Evolutionary conservation across 2,888 invertebrate species (phyloP).

Genomic region (Ferrisia virgata): DNA sequence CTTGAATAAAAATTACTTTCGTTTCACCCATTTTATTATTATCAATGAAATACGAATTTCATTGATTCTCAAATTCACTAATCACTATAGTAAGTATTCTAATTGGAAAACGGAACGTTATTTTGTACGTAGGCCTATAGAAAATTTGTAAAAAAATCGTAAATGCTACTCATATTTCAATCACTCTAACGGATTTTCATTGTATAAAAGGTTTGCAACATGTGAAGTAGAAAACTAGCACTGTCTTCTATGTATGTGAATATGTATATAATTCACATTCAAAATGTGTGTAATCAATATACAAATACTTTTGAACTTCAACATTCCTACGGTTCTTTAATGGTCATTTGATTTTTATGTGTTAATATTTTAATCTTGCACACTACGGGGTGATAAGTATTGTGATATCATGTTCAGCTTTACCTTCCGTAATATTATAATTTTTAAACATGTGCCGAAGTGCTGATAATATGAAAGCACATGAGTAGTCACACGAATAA

Average conservation of each 20-base stretch:
- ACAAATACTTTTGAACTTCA: neutral
- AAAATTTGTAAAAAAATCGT: neutral
- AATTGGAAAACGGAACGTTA: neutral
- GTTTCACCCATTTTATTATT: neutral
- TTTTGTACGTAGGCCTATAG: neutral
- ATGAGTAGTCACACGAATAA: neutral
- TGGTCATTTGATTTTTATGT: neutral
- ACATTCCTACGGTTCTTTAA: neutral
- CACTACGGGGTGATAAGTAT: neutral
- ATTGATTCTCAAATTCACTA: neutral
- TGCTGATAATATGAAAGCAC: neutral
- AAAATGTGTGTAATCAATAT: constrained; percentile 2
- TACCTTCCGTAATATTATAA: constrained; percentile 16
- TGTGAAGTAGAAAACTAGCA: neutral
- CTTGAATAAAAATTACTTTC: neutral
- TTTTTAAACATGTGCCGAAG: neutral
- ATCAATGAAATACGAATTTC: neutral
- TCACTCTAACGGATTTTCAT: neutral
- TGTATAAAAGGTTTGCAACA: neutral
- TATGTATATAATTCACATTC: no score
- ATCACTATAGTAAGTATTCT: neutral
- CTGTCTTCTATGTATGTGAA: neutral
- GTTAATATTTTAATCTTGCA: neutral
- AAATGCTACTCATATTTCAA: neutral
- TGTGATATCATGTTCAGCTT: neutral